Evolutionary conservation across 1,140 invertebrate species (phyloP), one percentile per base, ranked within the genome.

Genomic region (Diorhabda carinulata): DNA sequence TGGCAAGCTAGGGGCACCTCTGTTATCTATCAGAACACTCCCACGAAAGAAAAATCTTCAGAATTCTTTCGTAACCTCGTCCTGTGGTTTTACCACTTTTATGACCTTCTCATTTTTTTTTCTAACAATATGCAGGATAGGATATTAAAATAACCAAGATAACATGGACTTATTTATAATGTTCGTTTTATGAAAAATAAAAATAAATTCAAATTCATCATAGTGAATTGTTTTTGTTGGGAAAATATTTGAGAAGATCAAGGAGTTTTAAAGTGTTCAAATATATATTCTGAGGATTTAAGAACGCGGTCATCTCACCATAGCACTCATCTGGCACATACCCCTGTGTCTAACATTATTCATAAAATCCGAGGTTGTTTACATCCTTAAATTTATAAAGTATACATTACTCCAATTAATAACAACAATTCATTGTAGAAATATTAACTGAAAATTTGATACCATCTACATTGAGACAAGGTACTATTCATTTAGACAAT

Each of bases 271-370:
- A 25, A 3, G 8, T 60, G 45, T 64, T 64, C 25, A 2, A 52
- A 52, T 52, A 4, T 3, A 8, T 52, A 40, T 58, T 64, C 57
- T 62, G 63, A 65, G 59, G 62, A 61, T 72, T 72, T 63, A 57
- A 56, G 66, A 67, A 72, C 60, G 61, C 42, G 61, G 68, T 70
- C 70, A 70, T 70, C 47, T 74, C 74, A 75, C 72, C 69, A 73
- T 70, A 73, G 73, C 76, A 78, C 74, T 78, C 77, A 78, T 76
- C n/a, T 61, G 77, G 77, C 77, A 77, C 76, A 76, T 68, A 70
- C 68, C 74, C 72, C 72, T 78, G 76, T 78, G 76, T 78, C 76
- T 78, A 78, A 78, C 77, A 77, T 73, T 73, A 76, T 74, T 42
- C 60, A 56, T 60, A 67, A 67, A 52, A 8, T 52, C 3, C 47